Evolutionary conservation across 92 coral and sea anemone genomes (phyloP).

Genomic region (Siderastrea siderea): DNA sequence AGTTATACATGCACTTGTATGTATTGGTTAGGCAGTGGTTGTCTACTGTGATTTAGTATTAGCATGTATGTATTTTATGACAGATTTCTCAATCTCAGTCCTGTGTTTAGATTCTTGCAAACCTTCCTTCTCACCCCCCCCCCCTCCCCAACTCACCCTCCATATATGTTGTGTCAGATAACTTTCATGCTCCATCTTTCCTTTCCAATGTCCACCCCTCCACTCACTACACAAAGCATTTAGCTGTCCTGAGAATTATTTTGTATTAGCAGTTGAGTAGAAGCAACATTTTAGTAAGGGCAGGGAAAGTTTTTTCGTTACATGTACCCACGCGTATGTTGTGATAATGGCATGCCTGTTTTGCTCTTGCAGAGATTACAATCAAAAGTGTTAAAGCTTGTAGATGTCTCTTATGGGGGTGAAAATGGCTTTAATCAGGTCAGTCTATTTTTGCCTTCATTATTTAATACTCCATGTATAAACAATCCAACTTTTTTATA

Average conservation of each 20-base stretch:
- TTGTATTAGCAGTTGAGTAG: too few species aligned
- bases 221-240: too few species aligned
- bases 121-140: neutral
- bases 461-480: neutral
- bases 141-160: too few species aligned
- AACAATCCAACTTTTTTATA: neutral
- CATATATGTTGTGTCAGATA: too few species aligned
- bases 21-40: neutral
- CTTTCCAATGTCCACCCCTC: too few species aligned
- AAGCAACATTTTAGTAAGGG: too few species aligned
- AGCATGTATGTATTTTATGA: too few species aligned
- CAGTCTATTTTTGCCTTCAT: neutral
- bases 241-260: too few species aligned
- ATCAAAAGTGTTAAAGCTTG: constrained; percentile 89
- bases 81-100: too few species aligned
- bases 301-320: neutral
- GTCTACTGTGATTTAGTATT: neutral
- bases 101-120: neutral
- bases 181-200: too few species aligned
- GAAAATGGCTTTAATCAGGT: constrained; percentile 99
- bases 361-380: constrained; percentile 83
- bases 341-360: neutral
- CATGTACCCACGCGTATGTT: neutral
- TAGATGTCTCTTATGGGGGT: constrained; percentile 99
- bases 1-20: too few species aligned